A percentile compares a stretch with the other conserved stretches of the same genome.
phyloP scores from a whole-genome alignment of 2,888 invertebrate genomes.

The Oithona nana region DNA sequence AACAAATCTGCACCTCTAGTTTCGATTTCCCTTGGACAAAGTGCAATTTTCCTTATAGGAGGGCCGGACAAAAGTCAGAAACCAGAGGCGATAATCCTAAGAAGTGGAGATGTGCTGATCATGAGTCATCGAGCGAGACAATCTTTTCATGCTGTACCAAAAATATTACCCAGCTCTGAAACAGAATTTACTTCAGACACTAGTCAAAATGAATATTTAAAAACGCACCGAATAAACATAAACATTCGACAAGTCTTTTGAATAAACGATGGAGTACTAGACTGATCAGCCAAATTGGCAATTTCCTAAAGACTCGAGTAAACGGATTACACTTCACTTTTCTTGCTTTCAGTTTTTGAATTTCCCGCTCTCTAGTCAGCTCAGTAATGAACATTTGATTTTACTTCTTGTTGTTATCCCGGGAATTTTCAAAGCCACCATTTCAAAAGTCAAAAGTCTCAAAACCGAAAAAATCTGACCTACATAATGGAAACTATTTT shows the following conservation, averaged over 20 bases:
- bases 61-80: conserved; percentile 46
- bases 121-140: conserved; percentile 71
- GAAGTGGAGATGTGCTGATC: conserved; percentile 51
- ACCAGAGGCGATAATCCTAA: conserved; percentile 36
- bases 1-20: conserved; percentile 69
- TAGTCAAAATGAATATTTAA: conserved; percentile 6
- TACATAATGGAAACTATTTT: too few species aligned
- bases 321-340: neutral
- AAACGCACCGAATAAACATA: conserved; percentile 16
- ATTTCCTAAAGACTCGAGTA: neutral
- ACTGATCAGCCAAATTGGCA: neutral
- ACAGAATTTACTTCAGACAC: neutral
- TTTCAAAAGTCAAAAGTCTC: too few species aligned
- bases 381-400: too few species aligned
- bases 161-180: conserved; percentile 41
- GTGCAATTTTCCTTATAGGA: conserved; percentile 81
- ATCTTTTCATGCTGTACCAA: conserved; percentile 84
- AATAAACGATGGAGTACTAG: conserved; percentile 46
- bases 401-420: too few species aligned
- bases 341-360: too few species aligned
- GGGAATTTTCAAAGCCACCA: too few species aligned
- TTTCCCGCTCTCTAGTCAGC: too few species aligned
- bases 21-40: conserved; percentile 87
- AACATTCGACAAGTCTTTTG: conserved; percentile 17
- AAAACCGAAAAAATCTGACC: too few species aligned